These are phyloP conservation scores for Athalia circularis DNA, from an alignment of 2,888 invertebrate genomes.

Conservation along the genomic window DNA sequence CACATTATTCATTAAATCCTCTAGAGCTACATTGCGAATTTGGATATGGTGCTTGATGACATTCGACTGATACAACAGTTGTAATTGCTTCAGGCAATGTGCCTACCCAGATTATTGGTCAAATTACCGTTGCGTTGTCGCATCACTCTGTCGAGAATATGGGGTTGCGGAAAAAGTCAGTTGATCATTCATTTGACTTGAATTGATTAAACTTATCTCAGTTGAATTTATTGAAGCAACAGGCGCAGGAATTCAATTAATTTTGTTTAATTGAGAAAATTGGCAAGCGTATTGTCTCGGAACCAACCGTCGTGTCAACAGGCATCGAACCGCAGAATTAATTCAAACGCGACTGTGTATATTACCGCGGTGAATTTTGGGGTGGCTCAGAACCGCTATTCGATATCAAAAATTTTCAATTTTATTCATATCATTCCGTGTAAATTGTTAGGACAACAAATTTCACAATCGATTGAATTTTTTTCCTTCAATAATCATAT, in stretches of 20 bases:
- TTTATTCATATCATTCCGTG: constrained; percentile 1
- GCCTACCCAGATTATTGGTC: constrained; percentile 39
- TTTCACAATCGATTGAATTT: neutral
- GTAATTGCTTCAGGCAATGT: constrained; percentile 27
- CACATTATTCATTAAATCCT: constrained; percentile 35
- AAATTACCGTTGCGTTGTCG: constrained; percentile 39
- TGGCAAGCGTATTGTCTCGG: neutral
- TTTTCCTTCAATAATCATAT: neutral
- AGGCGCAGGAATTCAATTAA: constrained; percentile 29
- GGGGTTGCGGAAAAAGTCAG: constrained; percentile 11
- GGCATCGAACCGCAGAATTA: constrained; percentile 19
- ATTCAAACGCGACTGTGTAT: constrained; percentile 2
- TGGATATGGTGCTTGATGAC: constrained; percentile 5
- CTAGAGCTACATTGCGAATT: constrained; percentile 21
- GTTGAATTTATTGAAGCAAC: constrained; percentile 35
- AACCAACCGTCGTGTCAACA: constrained; percentile 11
- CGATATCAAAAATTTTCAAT: constrained; percentile 1
- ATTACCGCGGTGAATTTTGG: neutral
- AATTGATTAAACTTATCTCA: neutral
- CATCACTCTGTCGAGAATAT: constrained; percentile 11
- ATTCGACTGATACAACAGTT: constrained; percentile 32
- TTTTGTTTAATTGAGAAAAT: constrained; percentile 25
- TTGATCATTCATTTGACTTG: neutral
- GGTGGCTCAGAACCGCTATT: neutral
- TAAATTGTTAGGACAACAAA: constrained; percentile 4